A percentile compares a stretch with the other conserved stretches of the same genome.
phyloP scores from a whole-genome alignment of 2,113 vertebrate genomes.

The Agapornis roseicollis region DNA sequence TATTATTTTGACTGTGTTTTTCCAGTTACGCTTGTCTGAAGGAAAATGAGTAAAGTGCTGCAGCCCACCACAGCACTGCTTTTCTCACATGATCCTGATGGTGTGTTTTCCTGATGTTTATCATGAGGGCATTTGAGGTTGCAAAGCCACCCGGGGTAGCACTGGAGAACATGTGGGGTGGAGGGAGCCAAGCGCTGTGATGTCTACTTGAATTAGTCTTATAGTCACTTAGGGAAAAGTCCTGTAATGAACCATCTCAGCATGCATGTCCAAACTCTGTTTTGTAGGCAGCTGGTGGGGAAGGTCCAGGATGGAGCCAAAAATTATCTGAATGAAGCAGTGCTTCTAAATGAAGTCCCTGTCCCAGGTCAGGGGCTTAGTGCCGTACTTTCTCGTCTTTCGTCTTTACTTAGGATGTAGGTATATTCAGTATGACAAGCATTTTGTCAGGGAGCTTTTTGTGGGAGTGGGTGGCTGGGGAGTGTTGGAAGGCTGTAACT shows the following conservation, averaged over 20 bases:
- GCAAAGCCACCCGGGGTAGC: not conserved
- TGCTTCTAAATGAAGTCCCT: not conserved
- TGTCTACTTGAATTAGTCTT: not conserved
- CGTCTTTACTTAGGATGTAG: not conserved
- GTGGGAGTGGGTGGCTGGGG: not conserved
- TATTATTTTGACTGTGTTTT: not conserved
- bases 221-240: not conserved
- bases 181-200: fast-evolving
- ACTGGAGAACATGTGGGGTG: not conserved
- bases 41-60: not conserved
- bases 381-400: not conserved
- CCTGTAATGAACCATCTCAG: not conserved
- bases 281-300: not conserved
- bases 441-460: not conserved
- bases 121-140: not conserved
- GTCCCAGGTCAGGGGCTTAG: not conserved
- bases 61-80: not conserved
- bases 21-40: not conserved
- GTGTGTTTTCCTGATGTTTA: not conserved
- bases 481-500: not conserved
- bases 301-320: not conserved
- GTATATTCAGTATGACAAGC: not conserved
- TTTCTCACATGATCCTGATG: not conserved
- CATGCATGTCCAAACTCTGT: not conserved
- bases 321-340: not conserved